Base-by-base conservation (phyloP, 2,113 vertebrate genomes). In the Percina caprodes region DNA sequence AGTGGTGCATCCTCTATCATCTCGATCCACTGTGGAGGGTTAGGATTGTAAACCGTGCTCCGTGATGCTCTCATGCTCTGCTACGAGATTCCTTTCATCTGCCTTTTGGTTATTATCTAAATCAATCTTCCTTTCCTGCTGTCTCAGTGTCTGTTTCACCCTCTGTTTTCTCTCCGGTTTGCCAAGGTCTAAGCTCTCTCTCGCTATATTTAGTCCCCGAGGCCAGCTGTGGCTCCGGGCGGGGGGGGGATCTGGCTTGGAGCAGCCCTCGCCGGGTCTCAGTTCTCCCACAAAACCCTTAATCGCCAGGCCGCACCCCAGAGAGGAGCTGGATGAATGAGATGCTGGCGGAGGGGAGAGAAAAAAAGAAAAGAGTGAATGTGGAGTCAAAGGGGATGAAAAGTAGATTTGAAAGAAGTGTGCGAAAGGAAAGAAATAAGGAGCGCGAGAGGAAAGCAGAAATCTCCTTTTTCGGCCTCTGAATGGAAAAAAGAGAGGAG, bases 271-370 rank as follows among this genome's bases (percentile, higher is more conserved):
- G 7, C 74, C 15, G 58, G 39, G 52, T 59, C 80, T 72, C 63
- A 16, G 59, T 65, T 86, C 71, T 63, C 74, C 83, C 83, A 77
- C 82, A 91, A 88, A 91, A 73, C 66, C 74, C 58, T 82, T 83
- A 87, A 90, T 85, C 55, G 33, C 15, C 3, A 18, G 81, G 86
- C 88, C 74, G 13, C 86, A 79, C 92, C 92, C 89, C 61, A 72
- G 58, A 77, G 78, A 86, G 81, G 60, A 77, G 73, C 58, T 26
- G 21, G 59, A 83, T 75, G 77, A 86, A 76, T 77, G 61, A 69
- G 73, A 83, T 72, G 77, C 54, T 45, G 55, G 46, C n/a, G 10
- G 63, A 18, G 35, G 21, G n/a, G 26, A 30, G 3, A n/a, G 56
- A 58, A 18, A 24, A 51, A 59, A 16, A 56, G 39, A 65, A 54